phyloP scores from a whole-genome alignment of 2,888 invertebrate species.

The Melanostoma scalare region DNA sequence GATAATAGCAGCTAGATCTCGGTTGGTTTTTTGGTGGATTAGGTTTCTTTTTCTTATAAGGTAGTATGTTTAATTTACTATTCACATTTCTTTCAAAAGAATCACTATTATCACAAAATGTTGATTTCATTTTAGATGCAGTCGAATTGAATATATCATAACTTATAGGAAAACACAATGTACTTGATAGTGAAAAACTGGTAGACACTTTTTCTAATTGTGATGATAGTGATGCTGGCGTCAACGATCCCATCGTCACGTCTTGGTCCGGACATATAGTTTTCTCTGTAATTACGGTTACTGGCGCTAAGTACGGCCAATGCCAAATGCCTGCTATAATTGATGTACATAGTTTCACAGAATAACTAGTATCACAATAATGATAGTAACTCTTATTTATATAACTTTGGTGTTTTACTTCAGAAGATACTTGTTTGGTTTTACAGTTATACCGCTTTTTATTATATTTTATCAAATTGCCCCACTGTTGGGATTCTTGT shows the following conservation, averaged over 20 bases:
- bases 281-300: not conserved
- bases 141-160: conserved; percentile 24
- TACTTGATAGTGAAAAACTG: conserved; percentile 11
- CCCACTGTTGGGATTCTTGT: conserved; percentile 11
- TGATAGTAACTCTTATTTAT: conserved; percentile 21
- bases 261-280: not conserved
- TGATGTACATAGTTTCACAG: conserved; percentile 31
- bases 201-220: conserved; percentile 5
- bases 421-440: conserved; percentile 35
- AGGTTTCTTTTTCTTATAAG: conserved; percentile 29
- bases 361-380: conserved; percentile 34
- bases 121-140: conserved; percentile 18
- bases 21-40: conserved; percentile 2
- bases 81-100: conserved; percentile 35
- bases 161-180: conserved; percentile 1
- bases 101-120: conserved; percentile 53
- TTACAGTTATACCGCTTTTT: conserved; percentile 58
- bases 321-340: conserved; percentile 39
- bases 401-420: not conserved
- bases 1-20: conserved; percentile 20
- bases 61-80: conserved; percentile 40
- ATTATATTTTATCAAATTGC: conserved; percentile 32
- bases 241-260: not conserved
- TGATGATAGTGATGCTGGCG: not conserved
- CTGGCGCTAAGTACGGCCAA: conserved; percentile 1